Conservation (phyloP, 2,888 invertebrate species). For the Cataglyphis albicans region DNA sequence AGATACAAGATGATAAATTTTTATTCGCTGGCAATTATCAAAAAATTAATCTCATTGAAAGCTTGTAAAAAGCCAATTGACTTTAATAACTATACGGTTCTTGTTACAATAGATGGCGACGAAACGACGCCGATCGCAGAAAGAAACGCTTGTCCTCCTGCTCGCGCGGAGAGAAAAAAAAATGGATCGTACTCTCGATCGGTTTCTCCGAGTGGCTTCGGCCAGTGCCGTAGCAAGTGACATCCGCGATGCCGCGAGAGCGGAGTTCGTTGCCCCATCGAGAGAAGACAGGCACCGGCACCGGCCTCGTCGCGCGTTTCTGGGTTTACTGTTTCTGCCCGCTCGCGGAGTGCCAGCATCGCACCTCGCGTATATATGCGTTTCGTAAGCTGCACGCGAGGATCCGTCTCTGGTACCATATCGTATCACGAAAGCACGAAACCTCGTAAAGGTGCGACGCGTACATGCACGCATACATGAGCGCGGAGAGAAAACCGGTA, state of each 20-base stretch:
- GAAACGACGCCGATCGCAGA: constrained; percentile 17
- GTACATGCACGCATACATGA: not conserved
- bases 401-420: constrained; percentile 29
- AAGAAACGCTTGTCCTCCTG: constrained; percentile 12
- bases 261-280: constrained; percentile 81
- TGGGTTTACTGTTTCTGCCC: constrained; percentile 76
- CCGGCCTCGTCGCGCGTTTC: constrained; percentile 76
- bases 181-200: constrained; percentile 50
- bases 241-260: constrained; percentile 62
- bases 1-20: not conserved
- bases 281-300: constrained; percentile 76
- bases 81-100: not conserved
- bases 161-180: constrained; percentile 10
- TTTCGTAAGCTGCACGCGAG: constrained; percentile 53
- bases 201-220: constrained; percentile 59
- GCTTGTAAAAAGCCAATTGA: not conserved
- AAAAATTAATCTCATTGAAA: constrained; percentile 13
- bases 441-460: constrained; percentile 15
- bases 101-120: not conserved
- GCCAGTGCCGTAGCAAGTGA: constrained; percentile 62
- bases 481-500: constrained; percentile 1
- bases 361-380: constrained; percentile 14
- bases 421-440: constrained; percentile 27
- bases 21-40: not conserved
- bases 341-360: constrained; percentile 49